These are phyloP conservation scores for Unio pictorum DNA, from an alignment of 2,888 invertebrate species.

Conservation along the genomic window DNA sequence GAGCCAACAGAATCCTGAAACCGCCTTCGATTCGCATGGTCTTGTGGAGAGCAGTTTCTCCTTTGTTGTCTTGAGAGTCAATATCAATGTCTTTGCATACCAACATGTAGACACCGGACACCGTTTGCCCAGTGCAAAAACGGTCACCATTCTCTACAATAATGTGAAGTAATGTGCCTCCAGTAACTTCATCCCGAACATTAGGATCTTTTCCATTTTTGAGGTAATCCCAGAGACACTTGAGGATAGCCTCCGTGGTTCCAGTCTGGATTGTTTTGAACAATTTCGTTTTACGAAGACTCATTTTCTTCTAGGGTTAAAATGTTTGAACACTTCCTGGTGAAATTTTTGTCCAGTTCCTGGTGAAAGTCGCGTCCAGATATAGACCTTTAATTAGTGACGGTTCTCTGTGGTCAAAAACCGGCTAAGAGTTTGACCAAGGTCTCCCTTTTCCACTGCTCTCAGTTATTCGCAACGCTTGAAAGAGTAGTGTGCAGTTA, in stretches of 20 bases:
- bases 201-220: constrained; percentile 60
- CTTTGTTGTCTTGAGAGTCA: constrained; percentile 52
- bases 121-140: constrained; percentile 54
- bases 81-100: constrained; percentile 61
- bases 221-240: constrained; percentile 50
- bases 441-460: too few relatives aligned
- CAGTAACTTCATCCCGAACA: constrained; percentile 49
- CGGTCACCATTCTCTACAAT: constrained; percentile 52
- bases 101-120: constrained; percentile 61
- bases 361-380: too few relatives aligned
- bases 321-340: too few relatives aligned
- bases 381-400: too few relatives aligned
- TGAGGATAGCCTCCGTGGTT: constrained; percentile 46
- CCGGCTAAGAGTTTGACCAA: too few relatives aligned
- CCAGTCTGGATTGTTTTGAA: constrained; percentile 72
- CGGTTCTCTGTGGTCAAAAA: too few relatives aligned
- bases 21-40: constrained; percentile 53
- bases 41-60: constrained; percentile 58
- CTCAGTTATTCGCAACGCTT: too few relatives aligned
- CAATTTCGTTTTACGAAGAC: constrained; percentile 52
- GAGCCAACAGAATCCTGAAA: constrained; percentile 57
- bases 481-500: too few relatives aligned
- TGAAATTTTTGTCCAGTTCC: too few relatives aligned
- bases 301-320: constrained; percentile 29
- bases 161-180: constrained; percentile 57